Base-by-base conservation (phyloP, 1,140 invertebrate genomes). In the Caerostris darwini region DNA sequence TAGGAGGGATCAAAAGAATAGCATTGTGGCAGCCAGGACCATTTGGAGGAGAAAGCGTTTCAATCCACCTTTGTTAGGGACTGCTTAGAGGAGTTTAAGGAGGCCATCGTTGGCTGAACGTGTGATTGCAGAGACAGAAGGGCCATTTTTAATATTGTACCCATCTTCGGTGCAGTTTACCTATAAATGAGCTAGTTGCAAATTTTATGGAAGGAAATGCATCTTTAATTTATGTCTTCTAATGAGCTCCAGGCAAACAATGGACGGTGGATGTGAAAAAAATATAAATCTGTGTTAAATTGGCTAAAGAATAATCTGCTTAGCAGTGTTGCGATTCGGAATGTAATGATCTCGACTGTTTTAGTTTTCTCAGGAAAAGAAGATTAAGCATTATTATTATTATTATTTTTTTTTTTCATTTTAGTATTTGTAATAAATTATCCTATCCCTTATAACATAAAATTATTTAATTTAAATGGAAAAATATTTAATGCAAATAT, bases 1-100 rank as follows among this genome's bases (percentile, higher is more conserved):
- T 90, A 77, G 53, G 86, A 71, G 53, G 69, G 89, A 58, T 85
- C 82, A 56, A 59, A 56, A 90, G 71, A 90, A 90, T 53, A 59
- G 71, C 56, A 64, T 53, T 54, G 50, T 57, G 87, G 50, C 67
- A 50, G 54, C 5, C 14, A 85, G 50, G 54, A 90, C 56, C 87
- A 90, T 90, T 90, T 90, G 64, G 56, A 17, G 59, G 71, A 34
- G 58, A 64, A 90, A 90, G 64, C 89, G 71, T 12, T 81, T 57
- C 53, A 90, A 58, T 85, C 82, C 54, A 50, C 82, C 82, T 85
- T 85, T 85, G 82, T 85, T 58, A 58, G 54, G n/a, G 57, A 77
- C 12, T 77, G 19, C 19, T 77, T 53, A 34, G 19, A 53, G 34
- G 54, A 85, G 14, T 34, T 57, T 58, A 85, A 77, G 71, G 71